Base-by-base conservation (phyloP, 2,797 vertebrate species). In the Malacoctenus gilli region DNA sequence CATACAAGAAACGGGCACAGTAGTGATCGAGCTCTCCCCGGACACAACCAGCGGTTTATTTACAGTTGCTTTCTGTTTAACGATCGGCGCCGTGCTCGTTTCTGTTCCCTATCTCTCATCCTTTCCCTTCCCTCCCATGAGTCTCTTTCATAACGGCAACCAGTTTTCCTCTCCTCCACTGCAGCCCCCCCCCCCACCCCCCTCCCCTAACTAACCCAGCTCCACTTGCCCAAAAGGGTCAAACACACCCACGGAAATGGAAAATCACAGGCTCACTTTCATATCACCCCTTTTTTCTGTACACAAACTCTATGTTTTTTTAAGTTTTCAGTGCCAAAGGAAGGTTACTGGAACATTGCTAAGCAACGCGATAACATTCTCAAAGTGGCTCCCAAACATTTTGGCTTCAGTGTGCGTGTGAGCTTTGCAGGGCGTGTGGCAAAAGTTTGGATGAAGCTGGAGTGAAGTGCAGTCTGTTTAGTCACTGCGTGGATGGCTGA, bases 321-420 rank as follows among this genome's bases (percentile, higher is more conserved):
- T n/a, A n/a, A n/a, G n/a, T n/a, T n/a, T 59, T 32, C 20, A 79
- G 67, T 57, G 78, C 61, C 21, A 66, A 38, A 1, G 40, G 39
- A 57, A 79, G 66, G 72, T 78, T 59, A 68, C 5, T 55, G 51
- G 56, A 84, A 76, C 39, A 67, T 80, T 71, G 61, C 79, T 68
- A 51, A 63, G 82, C 75, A 82, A 82, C 81, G 15, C 38, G 28
- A 68, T 64, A 80, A 83, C 72, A 77, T 34, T 35, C 25, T 41
- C 16, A 3, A 20, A 28, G 32, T 15, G 35, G 18, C 56, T 68
- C 32, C 43, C 14, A 39, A 61, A 67, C 52, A 56, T 41, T 72
- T 59, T 48, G 14, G 19, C 50, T 41, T 60, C 11, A 59, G 31
- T 9, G 5, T 28, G 25, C 4, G 6, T 1, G 9, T 28, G 25